These are phyloP conservation scores for Drosophila aff. DNA, from an alignment of 1,140 invertebrate genomes.

Conservation along the genomic window DNA sequence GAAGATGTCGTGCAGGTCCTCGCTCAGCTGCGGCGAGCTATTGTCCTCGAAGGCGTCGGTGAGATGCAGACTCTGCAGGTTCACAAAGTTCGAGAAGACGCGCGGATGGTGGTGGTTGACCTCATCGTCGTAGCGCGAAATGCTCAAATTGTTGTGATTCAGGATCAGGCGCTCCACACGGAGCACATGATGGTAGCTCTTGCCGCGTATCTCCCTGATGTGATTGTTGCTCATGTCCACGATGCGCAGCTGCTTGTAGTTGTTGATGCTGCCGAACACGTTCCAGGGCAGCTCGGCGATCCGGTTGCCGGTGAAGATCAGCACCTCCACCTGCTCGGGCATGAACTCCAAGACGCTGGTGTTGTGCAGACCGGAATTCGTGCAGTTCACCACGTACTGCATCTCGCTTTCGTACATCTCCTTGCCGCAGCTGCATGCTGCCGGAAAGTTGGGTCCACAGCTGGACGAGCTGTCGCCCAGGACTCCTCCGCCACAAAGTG, in stretches of 20 bases:
- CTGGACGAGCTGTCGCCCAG: constrained; percentile 65
- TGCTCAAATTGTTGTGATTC: constrained; percentile 90
- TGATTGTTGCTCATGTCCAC: constrained; percentile 92
- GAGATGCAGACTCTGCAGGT: constrained; percentile 90
- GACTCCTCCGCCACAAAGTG: constrained; percentile 23
- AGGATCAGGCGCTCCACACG: constrained; percentile 90
- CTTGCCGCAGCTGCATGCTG: constrained; percentile 87
- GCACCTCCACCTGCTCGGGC: constrained; percentile 89
- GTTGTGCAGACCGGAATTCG: constrained; percentile 87
- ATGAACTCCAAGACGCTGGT: constrained; percentile 87
- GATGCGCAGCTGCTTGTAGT: constrained; percentile 87
- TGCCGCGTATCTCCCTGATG: constrained; percentile 91
- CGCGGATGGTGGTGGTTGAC: constrained; percentile 89
- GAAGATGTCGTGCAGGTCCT: constrained; percentile 91
- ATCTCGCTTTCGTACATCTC: constrained; percentile 86
- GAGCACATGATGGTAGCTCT: constrained; percentile 91
- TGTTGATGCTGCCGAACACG: constrained; percentile 89
- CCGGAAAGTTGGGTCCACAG: constrained; percentile 86
- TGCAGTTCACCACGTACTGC: constrained; percentile 91
- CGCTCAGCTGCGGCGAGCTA: constrained; percentile 87
- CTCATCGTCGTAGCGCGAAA: constrained; percentile 86
- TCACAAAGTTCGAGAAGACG: constrained; percentile 92
- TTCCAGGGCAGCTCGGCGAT: constrained; percentile 89
- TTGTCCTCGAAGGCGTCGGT: constrained; percentile 92
- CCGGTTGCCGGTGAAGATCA: constrained; percentile 91